Conservation (phyloP, 2,113 vertebrate species). For the Tachuris rubrigastra region DNA sequence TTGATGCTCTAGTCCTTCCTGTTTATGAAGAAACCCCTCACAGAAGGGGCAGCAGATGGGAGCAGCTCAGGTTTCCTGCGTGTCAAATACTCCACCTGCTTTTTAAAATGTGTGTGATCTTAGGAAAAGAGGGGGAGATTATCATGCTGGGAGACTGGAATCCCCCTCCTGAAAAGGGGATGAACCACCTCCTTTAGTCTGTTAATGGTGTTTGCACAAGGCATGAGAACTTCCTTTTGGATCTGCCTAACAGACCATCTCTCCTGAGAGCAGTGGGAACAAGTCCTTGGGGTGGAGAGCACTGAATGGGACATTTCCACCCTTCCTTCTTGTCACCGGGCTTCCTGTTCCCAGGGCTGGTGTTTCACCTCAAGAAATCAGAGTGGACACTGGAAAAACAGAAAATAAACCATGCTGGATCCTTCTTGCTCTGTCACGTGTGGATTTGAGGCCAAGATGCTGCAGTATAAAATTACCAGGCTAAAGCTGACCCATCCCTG, state of each 20-base stretch:
- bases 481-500: not conserved
- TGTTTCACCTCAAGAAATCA: not conserved
- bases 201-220: not conserved
- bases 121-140: not conserved
- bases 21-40: not conserved
- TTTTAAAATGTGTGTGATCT: not conserved
- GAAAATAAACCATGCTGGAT: not conserved
- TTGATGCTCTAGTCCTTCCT: not conserved
- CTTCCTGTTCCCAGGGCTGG: not conserved
- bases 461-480: not conserved
- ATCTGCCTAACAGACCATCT: fast-evolving
- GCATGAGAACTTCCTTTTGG: not conserved
- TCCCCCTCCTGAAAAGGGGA: not conserved
- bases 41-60: conserved; percentile 40
- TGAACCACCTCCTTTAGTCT: not conserved
- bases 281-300: not conserved
- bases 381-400: not conserved
- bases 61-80: not conserved
- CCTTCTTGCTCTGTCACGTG: not conserved
- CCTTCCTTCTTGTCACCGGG: not conserved
- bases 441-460: not conserved
- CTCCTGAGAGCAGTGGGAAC: not conserved
- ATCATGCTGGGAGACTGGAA: not conserved
- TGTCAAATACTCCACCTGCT: not conserved
- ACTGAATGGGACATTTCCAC: not conserved